These are phyloP conservation scores for Numenius arquata DNA, from an alignment of 2,113 vertebrate genomes.

Conservation along the genomic window DNA sequence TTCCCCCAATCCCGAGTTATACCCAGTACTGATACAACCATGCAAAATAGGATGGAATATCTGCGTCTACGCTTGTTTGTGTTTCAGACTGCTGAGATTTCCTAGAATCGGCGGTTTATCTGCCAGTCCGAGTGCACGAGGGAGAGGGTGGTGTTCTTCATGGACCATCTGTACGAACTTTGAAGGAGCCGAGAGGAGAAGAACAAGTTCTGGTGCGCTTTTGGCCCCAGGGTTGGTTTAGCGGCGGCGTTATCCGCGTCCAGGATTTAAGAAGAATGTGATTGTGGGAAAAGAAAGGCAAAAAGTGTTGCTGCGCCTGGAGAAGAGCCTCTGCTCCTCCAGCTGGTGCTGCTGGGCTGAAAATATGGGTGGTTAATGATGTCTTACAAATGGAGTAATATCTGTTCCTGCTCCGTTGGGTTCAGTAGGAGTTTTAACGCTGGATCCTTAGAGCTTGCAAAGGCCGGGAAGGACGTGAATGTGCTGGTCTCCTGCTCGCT, in stretches of 20 bases:
- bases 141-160: not conserved
- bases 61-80: rapidly evolving
- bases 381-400: rapidly evolving
- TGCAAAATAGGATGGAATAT: not conserved
- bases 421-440: not conserved
- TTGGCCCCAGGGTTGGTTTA: not conserved
- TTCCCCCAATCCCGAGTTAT: not conserved
- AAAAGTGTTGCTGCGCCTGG: not conserved
- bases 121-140: rapidly evolving
- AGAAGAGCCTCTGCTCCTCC: not conserved
- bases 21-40: not conserved
- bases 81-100: not conserved
- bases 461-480: not conserved
- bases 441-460: not conserved
- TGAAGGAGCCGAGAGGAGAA: not conserved
- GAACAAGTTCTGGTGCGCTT: rapidly evolving
- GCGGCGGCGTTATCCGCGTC: rapidly evolving
- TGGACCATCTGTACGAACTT: not conserved
- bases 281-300: rapidly evolving
- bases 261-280: not conserved
- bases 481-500: rapidly evolving
- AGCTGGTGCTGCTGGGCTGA: not conserved
- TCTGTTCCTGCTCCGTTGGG: not conserved
- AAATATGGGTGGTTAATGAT: not conserved
- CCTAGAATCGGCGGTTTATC: rapidly evolving